Conservation (phyloP, 1,140 invertebrate genomes). For the Lutraria rhynchaena region DNA sequence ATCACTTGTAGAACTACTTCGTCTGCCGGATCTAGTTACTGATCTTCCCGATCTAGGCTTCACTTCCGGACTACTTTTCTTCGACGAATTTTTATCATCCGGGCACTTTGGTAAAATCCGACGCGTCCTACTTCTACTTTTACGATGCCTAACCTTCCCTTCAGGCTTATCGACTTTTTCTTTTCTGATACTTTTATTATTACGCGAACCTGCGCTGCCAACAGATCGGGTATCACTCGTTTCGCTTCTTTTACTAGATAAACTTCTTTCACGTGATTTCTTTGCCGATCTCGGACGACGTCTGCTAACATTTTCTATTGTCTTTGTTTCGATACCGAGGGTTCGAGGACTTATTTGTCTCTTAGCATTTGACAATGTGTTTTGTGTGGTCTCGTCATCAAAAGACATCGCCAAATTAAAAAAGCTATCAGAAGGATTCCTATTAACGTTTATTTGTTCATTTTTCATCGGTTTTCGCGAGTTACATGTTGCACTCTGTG, state of each 20-base stretch:
- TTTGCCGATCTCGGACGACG: constrained; percentile 24
- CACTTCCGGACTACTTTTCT: constrained; percentile 31
- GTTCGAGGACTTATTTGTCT: constrained; percentile 16
- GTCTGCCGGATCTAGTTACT: neutral
- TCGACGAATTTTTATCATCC: constrained; percentile 23
- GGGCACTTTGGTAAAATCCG: neutral
- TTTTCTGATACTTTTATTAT: neutral
- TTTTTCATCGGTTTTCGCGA: neutral
- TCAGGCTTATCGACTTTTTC: neutral
- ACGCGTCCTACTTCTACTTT: constrained; percentile 34
- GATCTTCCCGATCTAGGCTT: constrained; percentile 7
- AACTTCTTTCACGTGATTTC: constrained; percentile 38
- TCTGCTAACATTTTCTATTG: neutral
- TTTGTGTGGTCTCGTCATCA: constrained; percentile 52
- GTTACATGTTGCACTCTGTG: constrained; percentile 7
- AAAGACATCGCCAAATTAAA: constrained; percentile 48
- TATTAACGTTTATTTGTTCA: neutral
- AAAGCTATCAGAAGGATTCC: constrained; percentile 25
- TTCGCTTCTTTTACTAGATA: constrained; percentile 33
- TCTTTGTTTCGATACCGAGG: constrained; percentile 12
- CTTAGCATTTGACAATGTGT: constrained; percentile 48
- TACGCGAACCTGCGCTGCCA: constrained; percentile 20
- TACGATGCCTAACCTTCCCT: neutral
- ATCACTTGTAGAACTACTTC: constrained; percentile 23
- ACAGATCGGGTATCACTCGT: constrained; percentile 26